Percentiles rank a stretch among this genome's conserved stretches.
Evolutionary conservation across 2,797 vertebrate genomes (phyloP).

Genomic region (Loris lydekkerianus): DNA sequence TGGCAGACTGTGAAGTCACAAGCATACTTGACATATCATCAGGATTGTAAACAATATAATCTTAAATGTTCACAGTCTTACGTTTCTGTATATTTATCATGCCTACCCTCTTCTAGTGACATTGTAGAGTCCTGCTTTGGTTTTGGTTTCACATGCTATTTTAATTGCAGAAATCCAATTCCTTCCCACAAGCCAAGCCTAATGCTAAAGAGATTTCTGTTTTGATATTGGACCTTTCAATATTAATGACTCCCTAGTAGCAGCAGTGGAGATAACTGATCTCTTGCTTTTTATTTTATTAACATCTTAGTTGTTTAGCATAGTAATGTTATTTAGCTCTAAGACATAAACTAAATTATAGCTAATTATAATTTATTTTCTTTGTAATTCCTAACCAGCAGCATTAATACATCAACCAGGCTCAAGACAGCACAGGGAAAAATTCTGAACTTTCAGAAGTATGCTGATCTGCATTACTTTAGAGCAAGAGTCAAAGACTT

Average conservation of each 20-base stretch:
- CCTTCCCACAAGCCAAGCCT: not conserved
- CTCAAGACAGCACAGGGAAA: not conserved
- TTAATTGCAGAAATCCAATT: slow-evolving; percentile 47
- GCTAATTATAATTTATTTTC: slow-evolving; percentile 58
- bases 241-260: slow-evolving; percentile 36
- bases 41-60: not conserved
- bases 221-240: slow-evolving; percentile 26
- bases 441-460: not conserved
- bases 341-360: slow-evolving; percentile 27
- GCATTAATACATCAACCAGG: not conserved
- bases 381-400: slow-evolving; percentile 35
- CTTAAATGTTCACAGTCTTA: not conserved
- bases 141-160: not conserved
- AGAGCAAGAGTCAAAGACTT: not conserved
- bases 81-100: not conserved
- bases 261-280: slow-evolving; percentile 29
- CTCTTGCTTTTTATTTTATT: slow-evolving; percentile 38
- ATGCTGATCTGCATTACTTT: not conserved
- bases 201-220: not conserved
- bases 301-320: slow-evolving; percentile 33
- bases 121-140: not conserved
- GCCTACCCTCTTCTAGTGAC: not conserved
- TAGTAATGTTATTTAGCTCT: slow-evolving; percentile 42
- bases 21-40: not conserved
- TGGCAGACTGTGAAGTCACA: not conserved